These are phyloP conservation scores for Polymixis flavicincta DNA, from an alignment of 2,888 invertebrate genomes.

Conservation along the genomic window DNA sequence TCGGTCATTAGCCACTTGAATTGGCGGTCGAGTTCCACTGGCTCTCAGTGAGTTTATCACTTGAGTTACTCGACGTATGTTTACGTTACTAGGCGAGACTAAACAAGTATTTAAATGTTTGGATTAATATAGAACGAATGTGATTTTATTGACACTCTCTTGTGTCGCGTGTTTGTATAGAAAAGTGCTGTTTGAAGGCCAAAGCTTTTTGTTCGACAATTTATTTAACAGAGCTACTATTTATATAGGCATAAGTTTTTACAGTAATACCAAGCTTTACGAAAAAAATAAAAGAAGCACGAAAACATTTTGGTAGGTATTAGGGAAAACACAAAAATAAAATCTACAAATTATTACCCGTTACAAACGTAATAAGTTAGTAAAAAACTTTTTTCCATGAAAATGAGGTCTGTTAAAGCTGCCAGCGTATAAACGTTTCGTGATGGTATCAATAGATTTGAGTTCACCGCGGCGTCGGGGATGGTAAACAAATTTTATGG, in stretches of 20 bases:
- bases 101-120: conserved; percentile 53
- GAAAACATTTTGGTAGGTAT: not conserved
- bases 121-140: conserved; percentile 49
- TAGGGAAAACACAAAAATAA: conserved; percentile 51
- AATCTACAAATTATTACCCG: conserved; percentile 52
- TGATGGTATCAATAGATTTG: conserved; percentile 75
- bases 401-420: conserved; percentile 50
- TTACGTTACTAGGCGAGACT: conserved; percentile 52
- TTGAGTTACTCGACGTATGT: conserved; percentile 48
- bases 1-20: conserved; percentile 76
- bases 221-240: conserved; percentile 27
- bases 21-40: conserved; percentile 61
- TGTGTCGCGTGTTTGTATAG: conserved; percentile 30
- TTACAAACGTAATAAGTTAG: conserved; percentile 45
- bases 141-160: conserved; percentile 44
- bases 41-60: conserved; percentile 55
- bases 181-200: conserved; percentile 41
- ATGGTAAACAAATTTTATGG: conserved; percentile 84
- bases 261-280: conserved; percentile 14
- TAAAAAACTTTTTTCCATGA: conserved; percentile 53
- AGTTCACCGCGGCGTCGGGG: conserved; percentile 72
- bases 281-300: conserved; percentile 17
- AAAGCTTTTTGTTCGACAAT: conserved; percentile 17
- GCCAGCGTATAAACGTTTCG: conserved; percentile 66
- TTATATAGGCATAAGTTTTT: conserved; percentile 26